These are phyloP conservation scores for Kryptopterus vitreolus DNA, from an alignment of 2,797 vertebrate species.

Conservation along the genomic window DNA sequence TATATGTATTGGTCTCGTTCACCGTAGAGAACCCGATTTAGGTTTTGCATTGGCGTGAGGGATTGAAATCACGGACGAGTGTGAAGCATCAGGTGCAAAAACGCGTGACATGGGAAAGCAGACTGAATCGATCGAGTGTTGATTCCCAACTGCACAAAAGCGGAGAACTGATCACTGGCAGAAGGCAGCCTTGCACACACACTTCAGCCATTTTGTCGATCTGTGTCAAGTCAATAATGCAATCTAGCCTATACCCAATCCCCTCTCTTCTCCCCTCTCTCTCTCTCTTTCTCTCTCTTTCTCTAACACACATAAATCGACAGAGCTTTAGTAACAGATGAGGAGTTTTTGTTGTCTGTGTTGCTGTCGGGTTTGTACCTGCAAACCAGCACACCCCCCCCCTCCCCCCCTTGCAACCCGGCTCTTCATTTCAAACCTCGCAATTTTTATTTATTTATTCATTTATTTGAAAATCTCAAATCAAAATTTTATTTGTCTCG, in stretches of 20 bases:
- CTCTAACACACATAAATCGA: constrained; percentile 50
- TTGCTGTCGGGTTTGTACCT: constrained; percentile 30
- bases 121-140: constrained; percentile 54
- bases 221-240: constrained; percentile 55
- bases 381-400: constrained; percentile 4
- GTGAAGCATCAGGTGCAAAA: constrained; percentile 23
- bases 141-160: constrained; percentile 46
- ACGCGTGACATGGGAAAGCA: constrained; percentile 23
- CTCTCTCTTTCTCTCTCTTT: neutral
- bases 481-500: too few relatives aligned
- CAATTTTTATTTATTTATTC: neutral
- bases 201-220: constrained; percentile 55
- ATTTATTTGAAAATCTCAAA: too few relatives aligned
- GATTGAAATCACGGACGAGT: constrained; percentile 19
- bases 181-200: constrained; percentile 46
- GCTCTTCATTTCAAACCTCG: constrained; percentile 6
- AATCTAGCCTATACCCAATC: constrained; percentile 54
- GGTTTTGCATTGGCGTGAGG: constrained; percentile 15
- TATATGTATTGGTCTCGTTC: neutral
- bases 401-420: constrained; percentile 8
- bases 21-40: constrained; percentile 16
- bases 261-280: constrained; percentile 18
- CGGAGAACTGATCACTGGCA: constrained; percentile 51
- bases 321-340: constrained; percentile 39
- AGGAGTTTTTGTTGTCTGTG: constrained; percentile 38